phyloP scores from a whole-genome alignment of 2,888 invertebrate species.

The Drosophila melanocephala region DNA sequence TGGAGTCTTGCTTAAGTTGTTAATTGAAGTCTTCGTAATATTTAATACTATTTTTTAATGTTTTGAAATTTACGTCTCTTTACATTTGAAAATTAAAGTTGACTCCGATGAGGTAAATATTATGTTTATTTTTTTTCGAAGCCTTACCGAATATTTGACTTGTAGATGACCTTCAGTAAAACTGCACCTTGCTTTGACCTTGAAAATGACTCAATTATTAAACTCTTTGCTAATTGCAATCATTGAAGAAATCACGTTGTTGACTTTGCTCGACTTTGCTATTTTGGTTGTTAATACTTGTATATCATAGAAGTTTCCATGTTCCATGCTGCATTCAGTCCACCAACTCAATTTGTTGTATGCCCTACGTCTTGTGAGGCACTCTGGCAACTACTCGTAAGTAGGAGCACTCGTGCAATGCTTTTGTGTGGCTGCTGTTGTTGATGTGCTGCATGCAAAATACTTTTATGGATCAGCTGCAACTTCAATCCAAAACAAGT shows the following conservation, averaged over 20 bases:
- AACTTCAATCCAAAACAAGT: conserved; percentile 72
- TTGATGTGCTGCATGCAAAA: conserved; percentile 63
- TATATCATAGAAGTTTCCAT: conserved; percentile 1
- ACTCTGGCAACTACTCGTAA: conserved; percentile 58
- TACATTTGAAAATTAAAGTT: neutral
- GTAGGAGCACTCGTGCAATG: conserved; percentile 61
- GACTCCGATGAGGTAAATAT: neutral
- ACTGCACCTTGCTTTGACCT: conserved; percentile 2
- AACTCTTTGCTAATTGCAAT: conserved; percentile 12
- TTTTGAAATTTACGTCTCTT: neutral
- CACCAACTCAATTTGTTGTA: conserved; percentile 50
- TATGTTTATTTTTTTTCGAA: neutral
- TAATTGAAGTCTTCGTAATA: neutral
- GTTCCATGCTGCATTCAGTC: conserved; percentile 9
- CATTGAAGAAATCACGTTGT: neutral
- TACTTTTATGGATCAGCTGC: conserved; percentile 81
- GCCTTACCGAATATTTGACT: neutral
- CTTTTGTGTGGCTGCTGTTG: conserved; percentile 41
- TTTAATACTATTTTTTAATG: neutral
- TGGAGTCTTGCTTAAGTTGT: too few species aligned
- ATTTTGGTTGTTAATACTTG: conserved; percentile 8
- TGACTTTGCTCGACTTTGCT: conserved; percentile 1
- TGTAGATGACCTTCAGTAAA: neutral
- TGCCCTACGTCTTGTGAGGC: conserved; percentile 54
- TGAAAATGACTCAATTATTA: neutral